Evolutionary conservation across 2,797 vertebrate genomes (phyloP).

Genomic region (Simalia tracyae): DNA sequence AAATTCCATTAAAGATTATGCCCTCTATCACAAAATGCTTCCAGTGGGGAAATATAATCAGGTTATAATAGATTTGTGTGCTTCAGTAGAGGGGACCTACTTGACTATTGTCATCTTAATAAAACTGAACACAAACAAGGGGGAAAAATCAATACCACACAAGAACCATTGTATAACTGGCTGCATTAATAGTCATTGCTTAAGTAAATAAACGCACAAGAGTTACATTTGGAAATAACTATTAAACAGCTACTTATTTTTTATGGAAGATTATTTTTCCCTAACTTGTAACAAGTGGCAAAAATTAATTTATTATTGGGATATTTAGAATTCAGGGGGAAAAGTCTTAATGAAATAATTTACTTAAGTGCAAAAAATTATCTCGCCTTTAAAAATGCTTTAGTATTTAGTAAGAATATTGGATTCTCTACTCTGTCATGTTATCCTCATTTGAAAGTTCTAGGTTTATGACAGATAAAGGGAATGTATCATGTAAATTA

Average conservation of each 20-base stretch:
- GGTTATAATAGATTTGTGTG: conserved; percentile 89
- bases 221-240: conserved; percentile 54
- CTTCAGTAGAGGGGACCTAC: conserved; percentile 82
- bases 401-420: conserved; percentile 9
- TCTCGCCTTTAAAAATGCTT: not conserved
- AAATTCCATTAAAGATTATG: conserved; percentile 90
- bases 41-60: conserved; percentile 83
- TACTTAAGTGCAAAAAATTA: conserved; percentile 19
- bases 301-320: conserved; percentile 45
- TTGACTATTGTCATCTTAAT: conserved; percentile 82
- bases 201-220: conserved; percentile 59
- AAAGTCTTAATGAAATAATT: not conserved
- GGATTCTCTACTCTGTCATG: not conserved
- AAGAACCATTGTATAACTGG: conserved; percentile 76
- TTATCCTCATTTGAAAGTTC: not conserved
- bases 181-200: conserved; percentile 76
- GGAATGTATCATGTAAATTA: not conserved
- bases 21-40: conserved; percentile 76
- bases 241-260: conserved; percentile 59
- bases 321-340: not conserved
- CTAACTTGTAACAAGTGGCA: conserved; percentile 43
- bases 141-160: conserved; percentile 80
- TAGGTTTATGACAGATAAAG: not conserved
- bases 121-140: conserved; percentile 75
- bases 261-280: conserved; percentile 41